Base-by-base conservation (phyloP, 2,113 vertebrate species). In the Odocoileus hemionus region DNA sequence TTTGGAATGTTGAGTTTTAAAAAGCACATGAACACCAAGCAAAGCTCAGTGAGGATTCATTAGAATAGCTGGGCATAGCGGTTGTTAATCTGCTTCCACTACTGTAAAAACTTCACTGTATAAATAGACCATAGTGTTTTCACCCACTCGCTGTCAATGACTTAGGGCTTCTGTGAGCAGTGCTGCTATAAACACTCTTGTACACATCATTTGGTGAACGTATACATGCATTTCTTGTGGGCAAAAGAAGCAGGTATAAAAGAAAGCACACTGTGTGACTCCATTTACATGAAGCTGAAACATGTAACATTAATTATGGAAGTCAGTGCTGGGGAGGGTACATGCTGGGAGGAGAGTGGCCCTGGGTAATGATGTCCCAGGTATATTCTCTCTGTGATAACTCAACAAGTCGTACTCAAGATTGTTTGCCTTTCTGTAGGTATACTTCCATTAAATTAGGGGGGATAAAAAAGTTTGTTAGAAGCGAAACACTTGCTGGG, bases 321-420 rank as follows among this genome's bases (percentile, higher is more conserved):
- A 60, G n/a, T 52, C 8, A 15, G 17, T 11, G 7, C n/a, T 0
- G 23, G 15, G 36, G 9, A 23, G 19, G 3, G 33, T 3, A 36
- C 43, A 11, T 28, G 16, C 33, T 9, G 2, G 43, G 3, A 23
- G 1, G 17, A 2, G 9, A 1, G 36, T 47, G 15, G 39, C 6
- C 28, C 33, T 4, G 43, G 58, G 57, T 61, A 23, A 64, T 52
- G 86, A 28, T 67, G 8, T 23, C 67, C 30, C 19, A 36, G 45
- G 14, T 25, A 26, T 21, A 23, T 14, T 16, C 45, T 57, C 17
- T 52, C 54, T 58, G 55, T 23, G 21, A 14, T 14, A 43, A 54
- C 30, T 58, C n/a, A 64, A 47, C 45, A 55, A 57, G 23, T 28
- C 67, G 1, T 55, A 33, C 11, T 82, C 25, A 13, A 15, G 19